Percentiles rank a stretch among this genome's conserved stretches.
These are phyloP conservation scores for Dicaeum eximium DNA, from an alignment of 2,113 vertebrate species.

Conservation along the genomic window DNA sequence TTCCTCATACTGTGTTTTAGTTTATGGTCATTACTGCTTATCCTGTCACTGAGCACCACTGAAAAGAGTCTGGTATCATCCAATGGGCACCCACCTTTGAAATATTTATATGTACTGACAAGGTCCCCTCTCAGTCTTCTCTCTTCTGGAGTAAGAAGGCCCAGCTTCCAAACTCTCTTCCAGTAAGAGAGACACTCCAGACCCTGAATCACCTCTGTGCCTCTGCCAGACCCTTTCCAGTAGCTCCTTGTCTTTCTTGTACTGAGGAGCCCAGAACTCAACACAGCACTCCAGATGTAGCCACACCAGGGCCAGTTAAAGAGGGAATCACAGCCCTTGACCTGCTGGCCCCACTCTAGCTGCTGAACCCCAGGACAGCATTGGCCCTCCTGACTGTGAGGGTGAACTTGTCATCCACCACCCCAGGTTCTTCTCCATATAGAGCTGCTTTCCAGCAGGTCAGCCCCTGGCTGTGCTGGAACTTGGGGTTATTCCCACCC, in stretches of 20 bases:
- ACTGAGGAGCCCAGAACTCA: neutral
- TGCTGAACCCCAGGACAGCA: neutral
- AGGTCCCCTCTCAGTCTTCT: neutral
- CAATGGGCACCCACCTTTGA: neutral
- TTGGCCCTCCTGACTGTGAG: neutral
- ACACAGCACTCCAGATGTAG: neutral
- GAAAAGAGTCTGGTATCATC: neutral
- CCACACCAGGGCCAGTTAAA: neutral
- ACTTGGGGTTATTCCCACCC: neutral
- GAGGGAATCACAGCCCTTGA: neutral
- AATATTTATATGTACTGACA: neutral
- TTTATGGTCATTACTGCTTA: neutral
- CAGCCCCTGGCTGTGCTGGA: neutral
- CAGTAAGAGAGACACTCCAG: rapidly evolving
- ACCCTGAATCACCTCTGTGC: too few relatives aligned
- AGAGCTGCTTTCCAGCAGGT: neutral
- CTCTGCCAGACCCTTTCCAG: neutral
- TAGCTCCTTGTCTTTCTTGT: neutral
- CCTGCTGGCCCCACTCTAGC: too few relatives aligned
- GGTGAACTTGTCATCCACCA: neutral
- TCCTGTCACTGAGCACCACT: neutral
- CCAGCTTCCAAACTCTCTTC: neutral
- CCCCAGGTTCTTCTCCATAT: too few relatives aligned
- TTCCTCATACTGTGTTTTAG: neutral
- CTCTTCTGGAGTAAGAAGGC: neutral